A percentile compares a stretch with the other conserved stretches of the same genome.
These are phyloP conservation scores for Druon quercuslanigerum DNA, from an alignment of 1,140 invertebrate genomes.

Conservation along the genomic window DNA sequence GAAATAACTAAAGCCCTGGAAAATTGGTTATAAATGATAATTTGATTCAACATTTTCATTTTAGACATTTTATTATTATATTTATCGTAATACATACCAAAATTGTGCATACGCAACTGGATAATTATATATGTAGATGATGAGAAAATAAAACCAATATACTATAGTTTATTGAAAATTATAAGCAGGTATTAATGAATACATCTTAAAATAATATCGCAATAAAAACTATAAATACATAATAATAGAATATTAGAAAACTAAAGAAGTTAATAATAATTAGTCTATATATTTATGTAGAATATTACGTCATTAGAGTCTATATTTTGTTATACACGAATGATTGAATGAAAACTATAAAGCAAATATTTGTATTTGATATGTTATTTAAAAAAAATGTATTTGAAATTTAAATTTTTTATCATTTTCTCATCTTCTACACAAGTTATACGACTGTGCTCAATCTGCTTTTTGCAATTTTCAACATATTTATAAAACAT, in stretches of 20 bases:
- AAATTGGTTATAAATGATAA: too few species aligned
- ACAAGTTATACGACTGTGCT: background rate
- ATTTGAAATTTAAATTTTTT: background rate
- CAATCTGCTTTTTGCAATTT: background rate
- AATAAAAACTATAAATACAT: too few species aligned
- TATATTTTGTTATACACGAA: too few species aligned
- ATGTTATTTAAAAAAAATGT: constrained; percentile 14
- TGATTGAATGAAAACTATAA: too few species aligned
- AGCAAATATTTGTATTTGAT: background rate
- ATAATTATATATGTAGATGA: background rate
- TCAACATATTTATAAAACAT: constrained; percentile 1
- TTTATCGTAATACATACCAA: background rate
- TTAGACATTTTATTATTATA: too few species aligned
- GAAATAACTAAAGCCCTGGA: too few species aligned
- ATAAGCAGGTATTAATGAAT: background rate
- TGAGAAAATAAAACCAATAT: background rate
- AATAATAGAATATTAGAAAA: too few species aligned
- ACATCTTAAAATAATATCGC: background rate
- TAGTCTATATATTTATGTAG: too few species aligned
- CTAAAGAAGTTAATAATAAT: too few species aligned
- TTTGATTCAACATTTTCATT: too few species aligned
- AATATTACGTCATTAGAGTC: too few species aligned
- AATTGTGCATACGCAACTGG: background rate
- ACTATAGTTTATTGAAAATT: too few species aligned
- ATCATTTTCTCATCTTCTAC: constrained; percentile 7